Evolutionary conservation across 2,113 vertebrate genomes (phyloP).

Genomic region (Cairina moschata): DNA sequence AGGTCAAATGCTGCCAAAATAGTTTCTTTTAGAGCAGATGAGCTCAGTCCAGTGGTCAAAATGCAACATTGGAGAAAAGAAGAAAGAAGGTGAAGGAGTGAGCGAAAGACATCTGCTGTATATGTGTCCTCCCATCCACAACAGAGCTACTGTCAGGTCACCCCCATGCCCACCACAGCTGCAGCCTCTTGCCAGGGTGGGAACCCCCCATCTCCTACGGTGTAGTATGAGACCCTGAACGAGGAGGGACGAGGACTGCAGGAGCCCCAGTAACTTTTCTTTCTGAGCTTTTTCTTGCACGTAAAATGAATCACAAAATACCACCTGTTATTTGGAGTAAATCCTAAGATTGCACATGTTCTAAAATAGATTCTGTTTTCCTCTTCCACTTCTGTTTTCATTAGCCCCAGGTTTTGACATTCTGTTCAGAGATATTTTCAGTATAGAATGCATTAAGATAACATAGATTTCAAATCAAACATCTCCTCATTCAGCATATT

Average conservation of each 20-base stretch:
- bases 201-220: background rate
- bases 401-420: slow-evolving; percentile 48
- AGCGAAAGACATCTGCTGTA: background rate
- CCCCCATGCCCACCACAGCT: background rate
- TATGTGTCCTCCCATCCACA: background rate
- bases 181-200: background rate
- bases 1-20: slow-evolving; percentile 5
- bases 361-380: slow-evolving; percentile 38
- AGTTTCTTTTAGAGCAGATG: background rate
- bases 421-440: slow-evolving; percentile 27
- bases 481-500: slow-evolving; percentile 6
- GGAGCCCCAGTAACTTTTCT: background rate
- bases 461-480: slow-evolving; percentile 40
- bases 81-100: background rate
- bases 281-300: background rate
- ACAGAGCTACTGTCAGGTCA: background rate
- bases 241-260: background rate
- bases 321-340: background rate
- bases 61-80: background rate
- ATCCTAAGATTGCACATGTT: background rate
- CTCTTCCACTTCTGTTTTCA: slow-evolving; percentile 20
- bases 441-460: slow-evolving; percentile 44
- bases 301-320: background rate
- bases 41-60: background rate
- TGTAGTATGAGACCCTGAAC: background rate